phyloP scores from a whole-genome alignment of 1,140 invertebrate species.

The Dinoponera quadriceps region DNA sequence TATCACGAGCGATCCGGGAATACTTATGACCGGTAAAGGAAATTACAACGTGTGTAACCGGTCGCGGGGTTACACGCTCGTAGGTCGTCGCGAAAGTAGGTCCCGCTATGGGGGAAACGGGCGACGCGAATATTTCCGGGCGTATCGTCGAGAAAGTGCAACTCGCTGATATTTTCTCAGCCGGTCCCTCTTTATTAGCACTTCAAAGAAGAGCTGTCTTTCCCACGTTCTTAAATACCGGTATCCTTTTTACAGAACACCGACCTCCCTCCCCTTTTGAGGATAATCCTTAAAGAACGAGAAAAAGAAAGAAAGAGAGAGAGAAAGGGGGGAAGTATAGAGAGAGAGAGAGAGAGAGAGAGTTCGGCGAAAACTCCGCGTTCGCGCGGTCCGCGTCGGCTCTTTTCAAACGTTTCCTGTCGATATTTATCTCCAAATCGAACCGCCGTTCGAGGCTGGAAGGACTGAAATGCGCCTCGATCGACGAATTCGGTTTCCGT shows the following conservation, averaged over 20 bases:
- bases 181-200: not conserved
- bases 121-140: not conserved
- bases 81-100: not conserved
- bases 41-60: too few relatives aligned
- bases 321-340: too few relatives aligned
- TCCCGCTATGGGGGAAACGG: not conserved
- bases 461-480: not conserved
- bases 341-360: too few relatives aligned
- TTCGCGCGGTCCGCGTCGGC: not conserved
- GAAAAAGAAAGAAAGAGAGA: too few relatives aligned
- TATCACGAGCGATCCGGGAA: too few relatives aligned
- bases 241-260: not conserved
- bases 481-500: not conserved
- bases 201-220: conserved; percentile 50
- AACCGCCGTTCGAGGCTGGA: not conserved
- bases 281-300: not conserved
- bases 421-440: conserved; percentile 23
- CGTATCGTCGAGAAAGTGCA: too few relatives aligned
- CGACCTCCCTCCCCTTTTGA: not conserved
- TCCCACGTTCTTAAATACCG: conserved; percentile 8
- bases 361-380: not conserved
- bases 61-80: too few relatives aligned
- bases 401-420: too few relatives aligned
- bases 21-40: too few relatives aligned
- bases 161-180: not conserved